Conservation (phyloP, 2,113 vertebrate genomes). For the Rhynchomys soricoides region DNA sequence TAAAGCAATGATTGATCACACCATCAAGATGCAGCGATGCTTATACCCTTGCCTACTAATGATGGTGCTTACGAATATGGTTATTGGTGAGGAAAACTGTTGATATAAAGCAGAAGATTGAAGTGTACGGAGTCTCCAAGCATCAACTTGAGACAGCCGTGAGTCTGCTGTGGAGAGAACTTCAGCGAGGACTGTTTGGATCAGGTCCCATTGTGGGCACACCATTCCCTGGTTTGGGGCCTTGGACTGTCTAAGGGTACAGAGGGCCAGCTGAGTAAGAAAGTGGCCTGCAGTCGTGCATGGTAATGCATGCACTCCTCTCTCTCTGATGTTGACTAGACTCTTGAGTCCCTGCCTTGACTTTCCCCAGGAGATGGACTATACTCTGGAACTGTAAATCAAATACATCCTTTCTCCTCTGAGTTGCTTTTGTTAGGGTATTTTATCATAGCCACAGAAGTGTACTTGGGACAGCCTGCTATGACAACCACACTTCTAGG, state of each 20-base stretch:
- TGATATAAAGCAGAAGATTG: not conserved
- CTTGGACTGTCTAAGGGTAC: not conserved
- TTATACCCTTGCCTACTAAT: not conserved
- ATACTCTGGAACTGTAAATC: not conserved
- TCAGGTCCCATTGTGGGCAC: no score
- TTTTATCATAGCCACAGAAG: not conserved
- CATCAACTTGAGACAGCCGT: not conserved
- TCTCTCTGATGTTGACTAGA: not conserved
- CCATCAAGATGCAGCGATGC: not conserved
- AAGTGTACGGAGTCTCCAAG: not conserved
- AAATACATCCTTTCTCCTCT: not conserved
- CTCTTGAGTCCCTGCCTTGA: not conserved
- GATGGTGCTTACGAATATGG: not conserved
- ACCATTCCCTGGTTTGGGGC: not conserved
- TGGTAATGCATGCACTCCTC: not conserved
- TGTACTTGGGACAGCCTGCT: not conserved
- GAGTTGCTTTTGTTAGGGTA: not conserved
- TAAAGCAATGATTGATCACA: not conserved
- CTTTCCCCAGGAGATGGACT: not conserved
- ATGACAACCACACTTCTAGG: not conserved
- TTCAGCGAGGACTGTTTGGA: not conserved
- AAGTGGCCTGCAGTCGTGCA: not conserved
- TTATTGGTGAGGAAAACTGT: not conserved
- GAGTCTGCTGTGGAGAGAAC: not conserved
- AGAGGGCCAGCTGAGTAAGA: not conserved